These are phyloP conservation scores for Stictocephala bisonia DNA, from an alignment of 2,888 invertebrate species.

Conservation along the genomic window DNA sequence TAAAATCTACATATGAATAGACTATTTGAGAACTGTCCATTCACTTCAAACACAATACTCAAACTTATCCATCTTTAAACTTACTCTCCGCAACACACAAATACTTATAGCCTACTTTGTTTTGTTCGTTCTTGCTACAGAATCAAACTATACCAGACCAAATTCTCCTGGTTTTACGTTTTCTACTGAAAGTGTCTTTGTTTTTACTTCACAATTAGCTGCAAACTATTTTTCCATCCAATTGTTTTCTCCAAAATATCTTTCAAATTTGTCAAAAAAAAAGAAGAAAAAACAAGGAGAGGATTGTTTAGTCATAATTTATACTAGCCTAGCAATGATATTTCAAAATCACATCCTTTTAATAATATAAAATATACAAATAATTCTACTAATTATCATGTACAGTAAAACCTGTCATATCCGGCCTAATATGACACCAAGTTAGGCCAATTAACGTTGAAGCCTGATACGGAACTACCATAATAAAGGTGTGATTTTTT, in stretches of 20 bases:
- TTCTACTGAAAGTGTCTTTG: constrained; percentile 25
- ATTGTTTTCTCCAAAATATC: constrained; percentile 32
- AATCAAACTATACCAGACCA: constrained; percentile 4
- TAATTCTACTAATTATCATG: not conserved
- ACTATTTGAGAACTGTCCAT: constrained; percentile 10
- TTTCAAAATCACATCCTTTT: not conserved
- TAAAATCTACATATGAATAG: not conserved
- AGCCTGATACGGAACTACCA: too few relatives aligned
- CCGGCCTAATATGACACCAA: too few relatives aligned
- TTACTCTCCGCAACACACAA: constrained; percentile 14
- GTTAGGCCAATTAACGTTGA: too few relatives aligned
- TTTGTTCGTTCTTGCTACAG: not conserved
- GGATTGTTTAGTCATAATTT: not conserved
- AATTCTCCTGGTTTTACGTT: constrained; percentile 29
- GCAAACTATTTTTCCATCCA: not conserved
- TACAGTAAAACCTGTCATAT: not conserved
- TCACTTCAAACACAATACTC: not conserved
- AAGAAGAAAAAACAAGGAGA: not conserved
- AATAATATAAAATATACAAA: not conserved
- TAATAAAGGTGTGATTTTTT: too few relatives aligned
- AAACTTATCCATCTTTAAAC: not conserved
- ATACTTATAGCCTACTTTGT: constrained; percentile 18
- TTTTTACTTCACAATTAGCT: constrained; percentile 16
- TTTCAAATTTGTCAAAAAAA: constrained; percentile 18
- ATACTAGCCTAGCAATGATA: not conserved